phyloP scores from a whole-genome alignment of 2,888 invertebrate genomes.

The Osmoderma eremita region DNA sequence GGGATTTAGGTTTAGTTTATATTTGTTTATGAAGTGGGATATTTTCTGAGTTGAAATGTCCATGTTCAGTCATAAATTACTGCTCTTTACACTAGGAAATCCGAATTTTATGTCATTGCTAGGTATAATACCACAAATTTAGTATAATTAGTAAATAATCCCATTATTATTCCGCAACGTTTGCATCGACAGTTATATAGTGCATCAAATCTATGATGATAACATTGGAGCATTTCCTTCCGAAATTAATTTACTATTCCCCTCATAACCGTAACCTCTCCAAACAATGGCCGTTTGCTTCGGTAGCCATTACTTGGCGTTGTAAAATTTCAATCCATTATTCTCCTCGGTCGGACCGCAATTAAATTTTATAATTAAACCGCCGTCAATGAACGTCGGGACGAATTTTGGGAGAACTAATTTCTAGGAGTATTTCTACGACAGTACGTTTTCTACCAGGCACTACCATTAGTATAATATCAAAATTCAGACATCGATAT shows the following conservation, averaged over 20 bases:
- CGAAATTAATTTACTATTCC: conserved; percentile 12
- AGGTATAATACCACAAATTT: no score
- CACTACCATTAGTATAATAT: neutral
- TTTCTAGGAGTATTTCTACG: neutral
- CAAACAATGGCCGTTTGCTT: conserved; percentile 22
- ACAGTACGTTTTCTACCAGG: neutral
- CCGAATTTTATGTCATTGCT: no score
- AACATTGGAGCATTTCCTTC: no score
- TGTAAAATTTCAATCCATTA: conserved; percentile 19
- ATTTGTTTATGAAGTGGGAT: no score
- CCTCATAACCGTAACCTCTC: conserved; percentile 17
- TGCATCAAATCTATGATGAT: no score
- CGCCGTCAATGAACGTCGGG: conserved; percentile 8
- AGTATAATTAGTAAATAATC: no score
- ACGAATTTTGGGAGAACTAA: conserved; percentile 27
- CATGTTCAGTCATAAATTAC: no score
- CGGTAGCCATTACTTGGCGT: conserved; percentile 15
- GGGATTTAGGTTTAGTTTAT: neutral
- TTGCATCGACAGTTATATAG: no score
- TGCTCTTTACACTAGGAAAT: no score
- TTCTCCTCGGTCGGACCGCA: conserved; percentile 22
- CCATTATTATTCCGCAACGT: no score
- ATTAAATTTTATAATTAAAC: conserved; percentile 34
- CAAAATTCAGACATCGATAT: neutral
- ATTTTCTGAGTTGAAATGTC: no score